These are phyloP conservation scores for Enteromius argenteus DNA, from an alignment of 2,797 vertebrate genomes.

Conservation along the genomic window DNA sequence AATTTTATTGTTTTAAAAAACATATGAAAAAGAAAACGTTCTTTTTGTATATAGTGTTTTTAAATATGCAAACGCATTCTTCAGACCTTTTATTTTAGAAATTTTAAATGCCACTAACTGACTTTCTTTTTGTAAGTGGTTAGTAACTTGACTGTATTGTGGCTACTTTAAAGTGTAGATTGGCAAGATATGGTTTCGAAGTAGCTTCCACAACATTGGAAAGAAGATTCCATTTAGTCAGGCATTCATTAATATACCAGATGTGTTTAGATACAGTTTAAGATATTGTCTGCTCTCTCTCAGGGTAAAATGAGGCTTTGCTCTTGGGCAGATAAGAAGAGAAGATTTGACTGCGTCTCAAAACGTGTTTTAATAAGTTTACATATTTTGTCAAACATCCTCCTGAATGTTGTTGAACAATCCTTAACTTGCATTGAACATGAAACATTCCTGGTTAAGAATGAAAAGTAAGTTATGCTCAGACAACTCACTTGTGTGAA, in stretches of 20 bases:
- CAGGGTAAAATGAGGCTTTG: background rate
- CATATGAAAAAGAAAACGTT: background rate
- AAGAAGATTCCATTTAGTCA: constrained; percentile 26
- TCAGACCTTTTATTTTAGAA: background rate
- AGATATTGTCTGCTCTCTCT: constrained; percentile 25
- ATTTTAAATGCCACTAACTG: background rate
- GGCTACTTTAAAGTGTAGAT: constrained; percentile 5
- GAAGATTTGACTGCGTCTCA: background rate
- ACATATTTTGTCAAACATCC: background rate
- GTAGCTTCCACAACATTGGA: background rate
- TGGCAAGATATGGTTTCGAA: background rate
- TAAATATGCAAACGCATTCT: background rate
- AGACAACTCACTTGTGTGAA: constrained; percentile 17
- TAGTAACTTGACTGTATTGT: background rate
- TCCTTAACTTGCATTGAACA: background rate
- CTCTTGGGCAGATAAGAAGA: background rate
- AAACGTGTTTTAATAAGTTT: background rate
- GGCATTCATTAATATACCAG: constrained; percentile 41
- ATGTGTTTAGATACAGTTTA: constrained; percentile 38
- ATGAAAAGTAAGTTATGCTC: constrained; percentile 4
- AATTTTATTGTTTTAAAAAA: background rate
- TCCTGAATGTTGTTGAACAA: background rate
- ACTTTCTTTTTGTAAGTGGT: background rate
- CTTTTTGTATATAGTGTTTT: background rate
- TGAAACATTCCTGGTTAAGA: background rate